Evolutionary conservation across 2,888 invertebrate genomes (phyloP), one percentile per base, ranked within the genome.

Genomic region (Patella depressa): DNA sequence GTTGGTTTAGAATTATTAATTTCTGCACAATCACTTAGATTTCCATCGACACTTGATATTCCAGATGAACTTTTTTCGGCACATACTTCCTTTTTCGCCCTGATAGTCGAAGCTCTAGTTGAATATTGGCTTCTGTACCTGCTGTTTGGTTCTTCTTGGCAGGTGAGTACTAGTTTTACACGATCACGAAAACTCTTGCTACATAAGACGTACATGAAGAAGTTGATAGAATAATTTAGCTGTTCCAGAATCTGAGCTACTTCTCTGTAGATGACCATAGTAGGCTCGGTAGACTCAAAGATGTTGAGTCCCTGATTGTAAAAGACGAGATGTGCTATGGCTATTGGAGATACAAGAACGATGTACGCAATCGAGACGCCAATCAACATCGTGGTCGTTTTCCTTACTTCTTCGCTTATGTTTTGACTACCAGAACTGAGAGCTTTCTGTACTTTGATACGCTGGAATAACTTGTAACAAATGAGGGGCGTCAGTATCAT

Each of bases 221-320:
- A 88, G 78, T 88, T 88, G 76, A 86, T 81, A 54, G 87, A 82
- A 78, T 87, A 86, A 71, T 87, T 88, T 45, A 86, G 78, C 74
- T 85, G 86, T 55, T 88, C 87, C 72, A 87, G 74, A 17, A 86
- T 79, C 75, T 86, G 85, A 12, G 86, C 80, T 5, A 87, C 75
- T 72, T 87, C 85, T 15, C 86, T 78, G 65, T 80, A 84, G 45
- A 83, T 76, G 34, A 83, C 77, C 54, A 87, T 82, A 0, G 78
- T 77, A 24, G 65, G 24, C 7, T 53, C 19, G 7, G 19, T 71
- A 53, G 81, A 78, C 53, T 83, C 87, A 71, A 85, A 87, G 12
- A 86, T 81, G 55, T 83, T 82, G 15, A 83, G 77, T 12, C 80
- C 80, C 5, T 71, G 72, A 72, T 74, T 69, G 72, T 83, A 84